Evolutionary conservation across 2,888 invertebrate species (phyloP).

Genomic region (Neocrepidodera transversa): DNA sequence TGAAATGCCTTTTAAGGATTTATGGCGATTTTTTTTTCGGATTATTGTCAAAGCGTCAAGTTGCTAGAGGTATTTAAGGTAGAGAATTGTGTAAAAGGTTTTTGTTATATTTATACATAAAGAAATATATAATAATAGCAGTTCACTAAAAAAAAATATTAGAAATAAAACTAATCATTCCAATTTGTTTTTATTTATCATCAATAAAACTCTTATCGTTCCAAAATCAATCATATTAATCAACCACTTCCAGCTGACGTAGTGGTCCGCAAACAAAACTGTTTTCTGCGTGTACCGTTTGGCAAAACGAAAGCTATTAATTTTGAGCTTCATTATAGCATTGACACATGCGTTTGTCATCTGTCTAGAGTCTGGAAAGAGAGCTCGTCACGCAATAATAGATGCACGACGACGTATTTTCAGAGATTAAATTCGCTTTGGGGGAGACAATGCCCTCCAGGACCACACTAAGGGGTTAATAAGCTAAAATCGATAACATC

Average conservation of each 20-base stretch:
- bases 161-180: too few relatives aligned
- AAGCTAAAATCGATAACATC: too few relatives aligned
- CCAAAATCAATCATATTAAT: too few relatives aligned
- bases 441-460: slow-evolving; percentile 21
- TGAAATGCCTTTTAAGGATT: slow-evolving; percentile 24
- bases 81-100: slow-evolving; percentile 5
- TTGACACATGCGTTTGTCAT: slow-evolving; percentile 55
- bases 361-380: slow-evolving; percentile 39
- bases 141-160: too few relatives aligned
- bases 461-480: background rate
- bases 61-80: slow-evolving; percentile 21
- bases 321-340: slow-evolving; percentile 6
- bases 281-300: slow-evolving; percentile 7
- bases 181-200: too few relatives aligned
- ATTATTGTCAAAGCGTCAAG: slow-evolving; percentile 29
- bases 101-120: too few relatives aligned
- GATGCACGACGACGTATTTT: slow-evolving; percentile 34
- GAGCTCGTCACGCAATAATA: slow-evolving; percentile 40
- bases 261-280: slow-evolving; percentile 2
- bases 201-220: too few relatives aligned
- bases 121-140: too few relatives aligned
- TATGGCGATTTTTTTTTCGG: slow-evolving; percentile 21
- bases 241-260: background rate
- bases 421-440: slow-evolving; percentile 36
- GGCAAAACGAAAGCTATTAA: slow-evolving; percentile 3